Conservation (phyloP, 2,888 invertebrate genomes). For the Tryphoninae sp. region DNA sequence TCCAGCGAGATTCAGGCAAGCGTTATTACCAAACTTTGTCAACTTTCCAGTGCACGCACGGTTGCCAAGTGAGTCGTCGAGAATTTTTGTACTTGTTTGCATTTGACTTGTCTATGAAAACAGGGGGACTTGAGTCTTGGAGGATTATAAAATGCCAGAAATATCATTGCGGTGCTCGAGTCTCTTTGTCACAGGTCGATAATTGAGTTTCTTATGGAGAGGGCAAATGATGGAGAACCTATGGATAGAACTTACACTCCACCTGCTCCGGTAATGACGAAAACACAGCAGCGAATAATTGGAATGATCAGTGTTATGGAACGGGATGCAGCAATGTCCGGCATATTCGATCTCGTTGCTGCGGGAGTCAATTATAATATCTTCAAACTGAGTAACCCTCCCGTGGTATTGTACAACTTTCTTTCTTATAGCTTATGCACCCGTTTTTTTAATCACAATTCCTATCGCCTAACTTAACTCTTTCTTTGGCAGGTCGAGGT, state of each 20-base stretch:
- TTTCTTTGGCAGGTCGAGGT: slow-evolving; percentile 65
- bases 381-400: slow-evolving; percentile 66
- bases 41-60: slow-evolving; percentile 64
- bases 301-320: slow-evolving; percentile 79
- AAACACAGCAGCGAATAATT: slow-evolving; percentile 79
- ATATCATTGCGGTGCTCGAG: not conserved
- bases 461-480: not conserved
- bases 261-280: slow-evolving; percentile 82
- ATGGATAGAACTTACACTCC: slow-evolving; percentile 79
- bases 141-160: not conserved
- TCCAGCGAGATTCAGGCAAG: slow-evolving; percentile 66
- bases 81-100: not conserved
- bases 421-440: not conserved
- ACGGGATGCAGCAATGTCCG: slow-evolving; percentile 65
- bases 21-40: slow-evolving; percentile 67
- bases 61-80: slow-evolving; percentile 71
- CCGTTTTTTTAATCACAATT: not conserved
- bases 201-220: slow-evolving; percentile 68
- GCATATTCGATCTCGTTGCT: slow-evolving; percentile 67
- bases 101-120: not conserved
- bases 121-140: not conserved
- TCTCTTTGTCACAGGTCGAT: slow-evolving; percentile 67
- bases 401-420: slow-evolving; percentile 58
- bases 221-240: slow-evolving; percentile 68
- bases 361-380: slow-evolving; percentile 73